Evolutionary conservation across 2,797 vertebrate species (phyloP).

Genomic region (Taenioides sp.): DNA sequence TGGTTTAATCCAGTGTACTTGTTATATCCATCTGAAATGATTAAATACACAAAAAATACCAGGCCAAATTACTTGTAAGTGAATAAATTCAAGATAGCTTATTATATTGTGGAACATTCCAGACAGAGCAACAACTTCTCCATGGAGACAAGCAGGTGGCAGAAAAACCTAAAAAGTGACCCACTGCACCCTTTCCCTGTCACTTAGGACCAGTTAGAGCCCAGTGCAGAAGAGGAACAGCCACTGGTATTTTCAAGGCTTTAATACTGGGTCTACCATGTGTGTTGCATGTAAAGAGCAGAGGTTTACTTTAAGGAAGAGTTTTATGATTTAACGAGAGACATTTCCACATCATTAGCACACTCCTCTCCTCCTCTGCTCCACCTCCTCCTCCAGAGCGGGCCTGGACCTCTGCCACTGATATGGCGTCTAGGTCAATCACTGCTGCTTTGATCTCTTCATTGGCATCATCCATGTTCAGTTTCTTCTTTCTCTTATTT

Average conservation of each 20-base stretch:
- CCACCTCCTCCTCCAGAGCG: conserved; percentile 4
- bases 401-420: conserved; percentile 17
- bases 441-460: conserved; percentile 37
- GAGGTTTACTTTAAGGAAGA: background rate
- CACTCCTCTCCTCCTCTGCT: background rate
- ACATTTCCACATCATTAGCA: conserved; percentile 4
- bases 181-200: no score
- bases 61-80: no score
- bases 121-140: no score
- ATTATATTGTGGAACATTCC: no score
- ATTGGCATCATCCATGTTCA: conserved; percentile 41
- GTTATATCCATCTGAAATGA: no score
- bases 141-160: no score
- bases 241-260: background rate
- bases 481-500: conserved; percentile 29
- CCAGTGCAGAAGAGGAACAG: background rate
- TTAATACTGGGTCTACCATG: background rate
- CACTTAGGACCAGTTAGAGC: no score
- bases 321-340: background rate
- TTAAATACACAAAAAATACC: no score
- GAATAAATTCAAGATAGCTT: no score
- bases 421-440: conserved; percentile 35
- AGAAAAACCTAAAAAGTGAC: no score
- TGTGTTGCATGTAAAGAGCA: background rate
- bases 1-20: no score